Percentiles rank a stretch among this genome's conserved stretches.
phyloP scores from a whole-genome alignment of 2,113 vertebrate species.

The Cyprinus carpio region DNA sequence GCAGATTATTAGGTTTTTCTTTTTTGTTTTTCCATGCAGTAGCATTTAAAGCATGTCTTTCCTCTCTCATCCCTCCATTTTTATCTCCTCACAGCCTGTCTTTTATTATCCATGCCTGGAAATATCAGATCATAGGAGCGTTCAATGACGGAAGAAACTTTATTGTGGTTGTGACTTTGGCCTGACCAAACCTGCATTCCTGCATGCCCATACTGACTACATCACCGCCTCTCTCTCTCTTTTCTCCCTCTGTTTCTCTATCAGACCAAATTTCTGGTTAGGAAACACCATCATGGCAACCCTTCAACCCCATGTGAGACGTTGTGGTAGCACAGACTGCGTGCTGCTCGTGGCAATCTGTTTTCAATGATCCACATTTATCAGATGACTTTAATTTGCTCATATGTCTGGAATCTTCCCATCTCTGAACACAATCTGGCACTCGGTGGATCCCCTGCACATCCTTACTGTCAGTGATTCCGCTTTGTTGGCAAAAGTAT shows the following conservation, averaged over 20 bases:
- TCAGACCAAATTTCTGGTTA: slow-evolving; percentile 36
- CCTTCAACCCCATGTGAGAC: too few species aligned
- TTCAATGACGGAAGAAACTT: slow-evolving; percentile 46
- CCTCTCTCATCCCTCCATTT: slow-evolving; percentile 30
- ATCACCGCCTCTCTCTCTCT: slow-evolving; percentile 23
- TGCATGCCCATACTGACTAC: slow-evolving; percentile 35
- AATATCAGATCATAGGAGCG: slow-evolving; percentile 36
- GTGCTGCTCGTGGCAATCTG: slow-evolving; percentile 35
- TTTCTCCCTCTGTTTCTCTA: not conserved
- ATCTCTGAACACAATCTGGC: slow-evolving; percentile 25
- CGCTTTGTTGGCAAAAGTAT: not conserved
- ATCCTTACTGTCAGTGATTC: not conserved
- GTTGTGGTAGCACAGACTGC: slow-evolving; percentile 23
- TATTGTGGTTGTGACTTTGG: slow-evolving; percentile 51
- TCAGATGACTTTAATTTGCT: slow-evolving; percentile 45
- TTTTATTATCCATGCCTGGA: slow-evolving; percentile 49
- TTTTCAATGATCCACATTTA: slow-evolving; percentile 47
- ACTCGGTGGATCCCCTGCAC: not conserved
- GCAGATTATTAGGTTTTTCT: too few species aligned
- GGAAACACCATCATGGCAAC: slow-evolving; percentile 26
- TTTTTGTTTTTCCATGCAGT: not conserved
- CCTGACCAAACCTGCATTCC: slow-evolving; percentile 33
- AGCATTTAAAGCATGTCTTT: slow-evolving; percentile 29
- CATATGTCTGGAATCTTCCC: slow-evolving; percentile 4
- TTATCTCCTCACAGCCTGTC: slow-evolving; percentile 37